Evolutionary conservation across 2,113 vertebrate species (phyloP).

Genomic region (Ondatra zibethicus): DNA sequence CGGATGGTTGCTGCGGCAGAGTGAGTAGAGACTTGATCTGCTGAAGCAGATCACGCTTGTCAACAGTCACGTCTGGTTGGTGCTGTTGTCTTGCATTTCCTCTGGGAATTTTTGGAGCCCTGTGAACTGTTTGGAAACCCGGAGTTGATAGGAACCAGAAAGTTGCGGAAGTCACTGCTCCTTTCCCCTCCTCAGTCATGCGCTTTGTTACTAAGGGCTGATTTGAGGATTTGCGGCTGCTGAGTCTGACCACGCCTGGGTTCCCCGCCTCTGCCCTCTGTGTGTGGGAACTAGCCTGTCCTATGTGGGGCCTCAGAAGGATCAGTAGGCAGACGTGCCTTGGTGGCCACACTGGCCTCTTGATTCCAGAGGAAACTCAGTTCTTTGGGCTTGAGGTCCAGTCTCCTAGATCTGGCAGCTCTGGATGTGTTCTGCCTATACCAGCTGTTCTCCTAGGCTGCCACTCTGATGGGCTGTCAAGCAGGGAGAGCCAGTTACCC

Average conservation of each 20-base stretch:
- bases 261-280: not conserved
- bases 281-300: not conserved
- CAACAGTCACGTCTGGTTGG: not conserved
- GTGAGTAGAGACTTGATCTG: constrained; percentile 81
- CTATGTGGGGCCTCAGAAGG: not conserved
- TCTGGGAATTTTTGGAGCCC: not conserved
- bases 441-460: not conserved
- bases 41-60: not conserved
- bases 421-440: not conserved
- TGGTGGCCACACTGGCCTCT: not conserved
- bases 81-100: not conserved
- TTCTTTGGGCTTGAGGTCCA: not conserved
- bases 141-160: not conserved
- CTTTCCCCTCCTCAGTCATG: not conserved
- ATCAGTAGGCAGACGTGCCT: not conserved
- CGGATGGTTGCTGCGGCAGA: constrained; percentile 89
- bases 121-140: not conserved
- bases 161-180: not conserved
- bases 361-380: not conserved
- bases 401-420: not conserved
- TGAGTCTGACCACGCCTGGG: not conserved
- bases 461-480: not conserved
- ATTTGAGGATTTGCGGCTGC: not conserved
- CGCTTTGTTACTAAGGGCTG: not conserved
- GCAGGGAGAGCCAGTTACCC: not conserved